Evolutionary conservation across 2,113 vertebrate species (phyloP).

Genomic region (Mustelus asterias): DNA sequence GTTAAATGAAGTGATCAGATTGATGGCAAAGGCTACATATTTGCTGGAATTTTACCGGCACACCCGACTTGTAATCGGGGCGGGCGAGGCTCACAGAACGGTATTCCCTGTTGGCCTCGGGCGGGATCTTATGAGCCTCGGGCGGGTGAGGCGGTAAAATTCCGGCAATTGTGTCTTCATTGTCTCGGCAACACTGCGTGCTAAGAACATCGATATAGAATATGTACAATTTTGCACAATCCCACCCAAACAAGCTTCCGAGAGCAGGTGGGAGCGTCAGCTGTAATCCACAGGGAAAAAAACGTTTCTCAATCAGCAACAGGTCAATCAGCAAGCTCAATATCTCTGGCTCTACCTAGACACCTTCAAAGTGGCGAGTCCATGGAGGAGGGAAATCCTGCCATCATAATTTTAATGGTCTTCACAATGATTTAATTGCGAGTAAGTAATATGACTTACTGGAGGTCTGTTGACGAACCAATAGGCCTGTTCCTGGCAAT

Average conservation of each 20-base stretch:
- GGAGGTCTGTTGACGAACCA: conserved; percentile 89
- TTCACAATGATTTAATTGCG: not conserved
- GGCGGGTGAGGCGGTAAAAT: too few species aligned
- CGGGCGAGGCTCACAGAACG: too few species aligned
- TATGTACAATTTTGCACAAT: not conserved
- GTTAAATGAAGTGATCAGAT: not conserved
- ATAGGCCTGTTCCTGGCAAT: conserved; percentile 86
- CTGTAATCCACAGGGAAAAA: not conserved
- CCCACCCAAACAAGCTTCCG: not conserved
- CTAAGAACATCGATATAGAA: not conserved
- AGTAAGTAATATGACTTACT: conserved; percentile 54
- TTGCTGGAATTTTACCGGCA: too few species aligned
- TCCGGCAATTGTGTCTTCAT: not conserved
- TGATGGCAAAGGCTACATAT: too few species aligned
- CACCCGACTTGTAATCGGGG: too few species aligned
- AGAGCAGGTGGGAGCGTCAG: not conserved
- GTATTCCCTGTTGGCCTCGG: too few species aligned
- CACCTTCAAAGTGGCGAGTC: not conserved
- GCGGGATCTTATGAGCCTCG: too few species aligned
- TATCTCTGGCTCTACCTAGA: not conserved
- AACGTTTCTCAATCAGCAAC: not conserved
- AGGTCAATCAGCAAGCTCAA: not conserved
- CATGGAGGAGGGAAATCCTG: not conserved
- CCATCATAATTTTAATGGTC: not conserved
- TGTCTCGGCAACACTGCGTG: not conserved